Base-by-base conservation (phyloP, 2,797 vertebrate genomes). In the Lagocephalus sceleratus region DNA sequence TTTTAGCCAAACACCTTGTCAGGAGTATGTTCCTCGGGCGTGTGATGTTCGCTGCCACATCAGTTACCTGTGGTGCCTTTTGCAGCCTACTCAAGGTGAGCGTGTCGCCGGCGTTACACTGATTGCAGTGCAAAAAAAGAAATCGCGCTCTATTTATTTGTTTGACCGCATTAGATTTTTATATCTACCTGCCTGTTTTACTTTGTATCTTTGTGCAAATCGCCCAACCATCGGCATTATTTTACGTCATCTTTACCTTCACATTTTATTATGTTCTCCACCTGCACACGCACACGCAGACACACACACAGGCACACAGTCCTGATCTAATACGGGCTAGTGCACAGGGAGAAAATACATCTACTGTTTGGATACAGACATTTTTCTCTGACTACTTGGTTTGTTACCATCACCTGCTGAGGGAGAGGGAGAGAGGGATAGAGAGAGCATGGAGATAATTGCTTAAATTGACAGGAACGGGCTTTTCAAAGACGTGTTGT, bases 331-430 rank as follows among this genome's bases (percentile, higher is more conserved):
- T 64, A 78, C 14, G 22, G 61, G 57, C 65, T 57, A 63, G 61
- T 78, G 73, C 74, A 68, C 68, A 53, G 45, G 54, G 60, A 82
- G 71, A 72, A 86, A 41, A 75, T 71, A 74, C 67, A 67, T 67
- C 73, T 56, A 44, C 39, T 79, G 75, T 82, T 75, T 63, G 72
- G 71, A 63, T 66, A 55, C 71, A 85, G 77, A 82, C 68, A 76
- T 73, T 76, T 76, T 71, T 61, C 55, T 66, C 75, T 70, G 73
- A 84, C 79, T 78, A 61, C 66, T 58, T 60, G 67, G 75, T 77
- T 71, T 78, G 71, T 50, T 76, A 75, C 70, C 61, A 83, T 81
- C 78, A 86, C 76, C 87, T 82, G 79, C 54, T 44, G 55, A 19
- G 29, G 57, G 23, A 44, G 51, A 67, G 20, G 43, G 42, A 39